Evolutionary conservation across 2,797 vertebrate genomes (phyloP).

Genomic region (Pangasius mekongensis): DNA sequence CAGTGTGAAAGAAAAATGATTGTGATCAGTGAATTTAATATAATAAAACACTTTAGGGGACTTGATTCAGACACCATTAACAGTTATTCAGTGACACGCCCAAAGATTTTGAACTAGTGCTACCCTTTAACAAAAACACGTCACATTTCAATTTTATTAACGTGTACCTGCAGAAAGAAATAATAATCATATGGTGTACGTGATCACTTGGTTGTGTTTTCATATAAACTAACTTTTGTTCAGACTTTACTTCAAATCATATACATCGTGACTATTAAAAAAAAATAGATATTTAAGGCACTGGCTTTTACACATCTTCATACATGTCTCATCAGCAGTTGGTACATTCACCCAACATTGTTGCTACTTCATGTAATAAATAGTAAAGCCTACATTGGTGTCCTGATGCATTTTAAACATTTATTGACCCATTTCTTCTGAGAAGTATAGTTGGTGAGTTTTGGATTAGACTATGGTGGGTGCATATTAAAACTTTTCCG

Average conservation of each 20-base stretch:
- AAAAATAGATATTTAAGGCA: not conserved
- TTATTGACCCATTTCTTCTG: slow-evolving; percentile 71
- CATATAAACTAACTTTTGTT: not conserved
- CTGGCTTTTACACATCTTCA: not conserved
- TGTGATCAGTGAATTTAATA: not conserved
- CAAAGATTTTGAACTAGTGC: not conserved
- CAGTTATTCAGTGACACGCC: not conserved
- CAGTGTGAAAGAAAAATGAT: not conserved
- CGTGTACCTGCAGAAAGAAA: not conserved
- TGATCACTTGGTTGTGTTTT: not conserved
- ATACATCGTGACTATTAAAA: not conserved
- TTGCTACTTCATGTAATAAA: slow-evolving; percentile 17
- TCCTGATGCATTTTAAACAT: slow-evolving; percentile 70
- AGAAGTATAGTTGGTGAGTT: slow-evolving; percentile 65
- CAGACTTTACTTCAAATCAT: not conserved
- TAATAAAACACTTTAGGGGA: no score
- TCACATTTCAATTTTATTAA: not conserved
- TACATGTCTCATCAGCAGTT: not conserved
- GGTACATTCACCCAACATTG: not conserved
- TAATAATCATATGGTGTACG: not conserved
- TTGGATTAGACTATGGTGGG: slow-evolving; percentile 67
- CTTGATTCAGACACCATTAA: not conserved
- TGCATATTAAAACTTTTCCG: slow-evolving; percentile 80
- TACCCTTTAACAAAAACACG: not conserved
- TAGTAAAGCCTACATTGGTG: slow-evolving; percentile 23